A percentile compares a stretch with the other conserved stretches of the same genome.
These are phyloP conservation scores for Amyelois transitella DNA, from an alignment of 1,140 invertebrate species.

Conservation along the genomic window DNA sequence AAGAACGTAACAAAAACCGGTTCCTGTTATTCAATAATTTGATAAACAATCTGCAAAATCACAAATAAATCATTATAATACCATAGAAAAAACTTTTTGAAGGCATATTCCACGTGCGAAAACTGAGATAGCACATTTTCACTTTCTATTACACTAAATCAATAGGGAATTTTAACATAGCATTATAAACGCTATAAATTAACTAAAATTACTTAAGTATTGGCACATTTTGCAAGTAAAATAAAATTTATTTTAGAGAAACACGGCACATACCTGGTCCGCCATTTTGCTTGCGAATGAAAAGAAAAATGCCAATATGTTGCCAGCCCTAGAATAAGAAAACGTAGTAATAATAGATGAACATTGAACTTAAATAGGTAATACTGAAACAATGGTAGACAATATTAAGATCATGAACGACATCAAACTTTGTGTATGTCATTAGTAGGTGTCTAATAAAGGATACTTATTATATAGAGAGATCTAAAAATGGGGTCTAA, in stretches of 20 bases:
- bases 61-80: neutral
- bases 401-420: too few species aligned
- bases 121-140: constrained; percentile 21
- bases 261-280: constrained; percentile 64
- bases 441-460: too few species aligned
- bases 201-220: neutral
- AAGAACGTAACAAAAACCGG: too few species aligned
- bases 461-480: too few species aligned
- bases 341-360: too few species aligned
- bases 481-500: too few species aligned
- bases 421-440: too few species aligned
- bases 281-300: constrained; percentile 72
- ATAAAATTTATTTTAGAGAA: constrained; percentile 26
- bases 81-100: neutral
- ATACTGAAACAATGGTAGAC: too few species aligned
- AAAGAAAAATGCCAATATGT: too few species aligned
- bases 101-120: constrained; percentile 29
- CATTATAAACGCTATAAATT: neutral
- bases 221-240: neutral
- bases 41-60: neutral
- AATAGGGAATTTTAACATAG: neutral
- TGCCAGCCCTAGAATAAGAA: too few species aligned
- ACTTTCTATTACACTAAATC: constrained; percentile 10
- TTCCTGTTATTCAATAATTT: too few species aligned
- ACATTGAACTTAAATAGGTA: too few species aligned